Evolutionary conservation across 2,888 invertebrate species (phyloP).

Genomic region (Leptinotarsa haldemani): DNA sequence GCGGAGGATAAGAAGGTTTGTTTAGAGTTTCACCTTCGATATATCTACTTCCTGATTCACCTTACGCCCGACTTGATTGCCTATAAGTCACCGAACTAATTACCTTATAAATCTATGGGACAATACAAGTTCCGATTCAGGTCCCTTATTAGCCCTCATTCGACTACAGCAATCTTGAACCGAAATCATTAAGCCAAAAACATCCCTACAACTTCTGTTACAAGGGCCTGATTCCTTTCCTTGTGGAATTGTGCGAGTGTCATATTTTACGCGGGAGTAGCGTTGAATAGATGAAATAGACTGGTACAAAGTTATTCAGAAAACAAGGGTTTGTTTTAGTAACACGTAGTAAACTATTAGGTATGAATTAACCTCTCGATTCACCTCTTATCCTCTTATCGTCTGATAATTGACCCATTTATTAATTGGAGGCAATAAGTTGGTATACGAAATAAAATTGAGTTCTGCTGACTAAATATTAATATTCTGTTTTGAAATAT

Average conservation of each 20-base stretch:
- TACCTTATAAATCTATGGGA: conserved; percentile 51
- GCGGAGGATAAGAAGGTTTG: conserved; percentile 45
- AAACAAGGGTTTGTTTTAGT: not conserved
- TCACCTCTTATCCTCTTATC: not conserved
- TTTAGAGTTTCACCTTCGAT: conserved; percentile 45
- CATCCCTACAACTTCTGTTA: not conserved
- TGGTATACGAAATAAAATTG: too few relatives aligned
- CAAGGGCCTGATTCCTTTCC: not conserved
- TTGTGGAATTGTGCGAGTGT: not conserved
- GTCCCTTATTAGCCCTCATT: conserved; percentile 17
- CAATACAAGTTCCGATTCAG: conserved; percentile 48
- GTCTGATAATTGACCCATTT: conserved; percentile 10
- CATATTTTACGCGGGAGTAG: not conserved
- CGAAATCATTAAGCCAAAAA: not conserved
- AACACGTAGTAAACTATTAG: conserved; percentile 3
- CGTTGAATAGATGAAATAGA: conserved; percentile 6
- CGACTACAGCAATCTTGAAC: not conserved
- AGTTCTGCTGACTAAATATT: too few relatives aligned
- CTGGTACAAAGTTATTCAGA: conserved; percentile 4
- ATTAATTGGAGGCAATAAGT: not conserved
- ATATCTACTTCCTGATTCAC: conserved; percentile 41
- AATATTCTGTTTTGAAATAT: too few relatives aligned
- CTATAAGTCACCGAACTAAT: conserved; percentile 48
- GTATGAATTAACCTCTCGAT: not conserved
- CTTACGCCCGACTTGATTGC: conserved; percentile 41